Base-by-base conservation (phyloP, 1,140 invertebrate species). In the Hyphantria cunea region DNA sequence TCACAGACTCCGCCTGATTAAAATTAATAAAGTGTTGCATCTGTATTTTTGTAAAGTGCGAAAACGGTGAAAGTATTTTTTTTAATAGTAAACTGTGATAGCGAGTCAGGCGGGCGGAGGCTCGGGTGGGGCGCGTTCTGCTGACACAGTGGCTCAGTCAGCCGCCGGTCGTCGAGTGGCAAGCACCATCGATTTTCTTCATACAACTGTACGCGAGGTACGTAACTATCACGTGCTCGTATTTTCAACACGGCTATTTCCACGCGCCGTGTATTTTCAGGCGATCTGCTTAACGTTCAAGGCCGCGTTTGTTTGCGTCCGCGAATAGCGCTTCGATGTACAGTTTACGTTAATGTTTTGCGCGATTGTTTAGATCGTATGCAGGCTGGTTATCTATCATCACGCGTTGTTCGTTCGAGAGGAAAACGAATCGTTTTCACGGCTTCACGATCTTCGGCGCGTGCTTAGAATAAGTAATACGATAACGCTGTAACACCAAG, bases 101-200 rank as follows among this genome's bases (percentile, higher is more conserved):
- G 63, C 72, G 49, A 68, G 51, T 77, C 70, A 76, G 82, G 78
- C 79, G 78, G 76, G 81, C 72, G 68, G 70, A 84, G 76, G 70
- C 74, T 78, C 82, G 79, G 82, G 82, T 76, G 84, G 79, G 83
- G 85, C 85, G 84, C 77, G 83, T 77, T 78, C 84, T 65, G 76
- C 82, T 87, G 83, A 86, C 86, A 89, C 83, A 89, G 78, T 89
- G 86, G 80, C 84, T 86, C 82, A 88, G 85, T 89, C 83, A 68
- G 80, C 78, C 78, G 78, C 74, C 74, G 83, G 81, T 72, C 80
- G 82, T 76, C 85, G 87, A 86, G 84, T 83, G 84, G 75, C 76
- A 77, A 81, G 76, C 79, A 85, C 73, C 84, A 88, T 88, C 80
- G 85, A 88, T 90, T 86, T 86, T 86, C 84, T 75, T 70, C 78